These are phyloP conservation scores for Scaptodrosophila latifasciaeformis DNA, from an alignment of 2,888 invertebrate species.

Conservation along the genomic window DNA sequence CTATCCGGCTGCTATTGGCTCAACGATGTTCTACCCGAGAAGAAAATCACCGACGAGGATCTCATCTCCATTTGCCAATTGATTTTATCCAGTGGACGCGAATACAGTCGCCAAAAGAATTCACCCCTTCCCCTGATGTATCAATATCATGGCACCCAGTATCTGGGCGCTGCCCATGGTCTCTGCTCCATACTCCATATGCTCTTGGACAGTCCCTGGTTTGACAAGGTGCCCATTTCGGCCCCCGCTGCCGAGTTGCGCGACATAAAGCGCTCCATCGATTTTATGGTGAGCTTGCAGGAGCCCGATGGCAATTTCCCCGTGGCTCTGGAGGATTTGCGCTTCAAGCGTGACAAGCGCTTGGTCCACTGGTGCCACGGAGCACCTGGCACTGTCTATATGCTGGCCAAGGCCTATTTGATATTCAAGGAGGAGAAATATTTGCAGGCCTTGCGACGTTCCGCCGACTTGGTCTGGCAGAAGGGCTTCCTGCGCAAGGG, in stretches of 20 bases:
- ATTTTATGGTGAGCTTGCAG: slow-evolving; percentile 79
- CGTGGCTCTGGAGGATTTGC: slow-evolving; percentile 81
- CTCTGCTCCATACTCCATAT: slow-evolving; percentile 81
- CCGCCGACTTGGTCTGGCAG: slow-evolving; percentile 87
- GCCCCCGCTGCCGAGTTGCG: slow-evolving; percentile 67
- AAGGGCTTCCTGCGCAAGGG: slow-evolving; percentile 90
- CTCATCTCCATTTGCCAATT: slow-evolving; percentile 81
- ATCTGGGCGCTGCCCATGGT: slow-evolving; percentile 80
- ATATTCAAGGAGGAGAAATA: slow-evolving; percentile 85
- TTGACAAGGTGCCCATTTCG: slow-evolving; percentile 58
- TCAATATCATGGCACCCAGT: slow-evolving; percentile 76
- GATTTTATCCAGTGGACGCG: slow-evolving; percentile 83
- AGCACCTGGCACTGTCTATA: slow-evolving; percentile 86
- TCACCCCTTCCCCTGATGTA: slow-evolving; percentile 86
- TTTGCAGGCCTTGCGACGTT: slow-evolving; percentile 80
- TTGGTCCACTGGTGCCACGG: slow-evolving; percentile 95
- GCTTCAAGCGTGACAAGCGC: slow-evolving; percentile 78
- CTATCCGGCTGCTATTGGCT: slow-evolving; percentile 86
- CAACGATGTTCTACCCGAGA: slow-evolving; percentile 71
- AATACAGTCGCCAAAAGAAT: slow-evolving; percentile 79
- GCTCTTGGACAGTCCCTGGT: slow-evolving; percentile 78
- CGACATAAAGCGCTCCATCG: slow-evolving; percentile 81
- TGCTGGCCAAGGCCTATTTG: slow-evolving; percentile 86
- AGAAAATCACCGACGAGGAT: slow-evolving; percentile 74
- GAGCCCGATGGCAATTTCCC: slow-evolving; percentile 85